Percentiles rank a stretch among this genome's conserved stretches.
phyloP scores from a whole-genome alignment of 2,113 vertebrate genomes.

The Dipodomys stephensi region DNA sequence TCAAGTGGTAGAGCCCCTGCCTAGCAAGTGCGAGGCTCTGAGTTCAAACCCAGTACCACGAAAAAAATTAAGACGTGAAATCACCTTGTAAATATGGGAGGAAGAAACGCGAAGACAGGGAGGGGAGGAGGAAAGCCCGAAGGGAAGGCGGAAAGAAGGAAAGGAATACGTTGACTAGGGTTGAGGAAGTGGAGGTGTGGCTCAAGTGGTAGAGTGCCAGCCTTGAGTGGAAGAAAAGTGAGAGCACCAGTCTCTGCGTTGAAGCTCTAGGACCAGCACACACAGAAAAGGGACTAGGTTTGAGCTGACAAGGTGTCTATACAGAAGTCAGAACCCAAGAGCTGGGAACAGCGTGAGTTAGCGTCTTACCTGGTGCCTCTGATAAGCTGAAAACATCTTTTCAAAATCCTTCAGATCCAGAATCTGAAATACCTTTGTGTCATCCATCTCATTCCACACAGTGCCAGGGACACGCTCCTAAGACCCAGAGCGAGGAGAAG shows the following conservation, averaged over 20 bases:
- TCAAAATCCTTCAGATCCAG: conserved; percentile 97
- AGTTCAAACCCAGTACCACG: too few relatives aligned
- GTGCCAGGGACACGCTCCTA: conserved; percentile 95
- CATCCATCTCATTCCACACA: conserved; percentile 97
- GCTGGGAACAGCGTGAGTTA: background rate
- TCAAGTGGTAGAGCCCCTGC: too few relatives aligned
- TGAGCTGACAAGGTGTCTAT: background rate
- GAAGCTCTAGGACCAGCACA: too few relatives aligned
- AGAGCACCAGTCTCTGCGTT: too few relatives aligned
- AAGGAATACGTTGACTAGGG: too few relatives aligned
- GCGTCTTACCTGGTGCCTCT: conserved; percentile 92
- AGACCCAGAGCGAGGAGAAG: conserved; percentile 5
- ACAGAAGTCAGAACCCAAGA: background rate
- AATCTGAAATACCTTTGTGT: conserved; percentile 93
- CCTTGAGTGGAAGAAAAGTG: too few relatives aligned
- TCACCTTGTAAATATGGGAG: background rate
- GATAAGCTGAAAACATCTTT: conserved; percentile 98
- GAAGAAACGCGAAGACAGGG: background rate
- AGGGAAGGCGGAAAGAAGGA: too few relatives aligned
- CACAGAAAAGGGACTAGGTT: background rate
- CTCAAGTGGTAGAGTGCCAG: too few relatives aligned
- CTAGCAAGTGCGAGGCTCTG: too few relatives aligned
- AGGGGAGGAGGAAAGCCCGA: too few relatives aligned
- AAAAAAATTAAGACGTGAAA: background rate
- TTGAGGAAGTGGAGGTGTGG: too few relatives aligned